Evolutionary conservation across 2,797 vertebrate species (phyloP).

Genomic region (Peromyscus aztecus): DNA sequence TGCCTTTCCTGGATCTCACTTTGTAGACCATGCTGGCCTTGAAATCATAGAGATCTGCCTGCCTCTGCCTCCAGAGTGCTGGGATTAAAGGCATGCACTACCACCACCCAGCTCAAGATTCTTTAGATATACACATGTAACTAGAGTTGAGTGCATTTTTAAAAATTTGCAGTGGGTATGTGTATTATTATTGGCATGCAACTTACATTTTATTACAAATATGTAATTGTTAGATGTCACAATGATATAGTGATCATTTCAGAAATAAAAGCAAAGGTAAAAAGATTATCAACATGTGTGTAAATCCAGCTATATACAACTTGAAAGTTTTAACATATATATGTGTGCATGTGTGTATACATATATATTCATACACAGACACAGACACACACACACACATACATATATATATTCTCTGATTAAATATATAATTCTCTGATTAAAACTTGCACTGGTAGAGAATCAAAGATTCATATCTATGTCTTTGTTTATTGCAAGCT

Average conservation of each 20-base stretch:
- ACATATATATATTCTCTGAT: background rate
- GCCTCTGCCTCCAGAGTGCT: too few species aligned
- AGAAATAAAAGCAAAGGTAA: background rate
- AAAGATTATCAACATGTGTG: background rate
- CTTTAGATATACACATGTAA: background rate
- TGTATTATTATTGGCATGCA: background rate
- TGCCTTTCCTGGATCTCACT: too few species aligned
- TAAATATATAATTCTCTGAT: background rate
- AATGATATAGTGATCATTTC: background rate
- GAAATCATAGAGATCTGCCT: too few species aligned
- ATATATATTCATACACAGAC: too few species aligned
- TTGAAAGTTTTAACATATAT: background rate
- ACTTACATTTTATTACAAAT: background rate
- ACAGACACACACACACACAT: too few species aligned
- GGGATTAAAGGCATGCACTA: too few species aligned
- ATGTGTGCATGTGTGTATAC: too few species aligned
- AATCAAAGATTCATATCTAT: background rate
- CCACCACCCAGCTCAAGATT: background rate
- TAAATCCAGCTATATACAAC: background rate
- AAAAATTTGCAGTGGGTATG: background rate
- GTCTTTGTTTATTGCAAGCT: background rate
- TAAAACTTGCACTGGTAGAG: background rate
- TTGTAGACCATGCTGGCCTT: too few species aligned
- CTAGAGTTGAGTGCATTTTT: background rate
- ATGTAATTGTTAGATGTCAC: background rate